Evolutionary conservation across 2,888 invertebrate genomes (phyloP).

Genomic region (Priocnemis perturbator): DNA sequence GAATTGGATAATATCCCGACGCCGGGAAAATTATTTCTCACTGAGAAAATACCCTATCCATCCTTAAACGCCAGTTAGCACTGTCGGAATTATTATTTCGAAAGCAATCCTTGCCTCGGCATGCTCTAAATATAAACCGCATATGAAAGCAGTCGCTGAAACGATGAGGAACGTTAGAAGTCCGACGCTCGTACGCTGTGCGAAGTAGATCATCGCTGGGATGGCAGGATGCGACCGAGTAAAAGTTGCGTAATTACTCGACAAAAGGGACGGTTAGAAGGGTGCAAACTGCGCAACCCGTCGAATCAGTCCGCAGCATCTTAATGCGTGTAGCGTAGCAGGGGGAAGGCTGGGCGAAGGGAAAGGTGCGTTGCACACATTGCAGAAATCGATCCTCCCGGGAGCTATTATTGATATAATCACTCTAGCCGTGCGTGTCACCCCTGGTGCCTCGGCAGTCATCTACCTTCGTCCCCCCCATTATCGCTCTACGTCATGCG

Average conservation of each 20-base stretch:
- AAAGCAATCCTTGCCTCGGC: too few species aligned
- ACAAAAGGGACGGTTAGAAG: neutral
- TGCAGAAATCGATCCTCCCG: slow-evolving; percentile 59
- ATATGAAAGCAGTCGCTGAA: too few species aligned
- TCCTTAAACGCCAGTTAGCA: too few species aligned
- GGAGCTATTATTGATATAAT: slow-evolving; percentile 70
- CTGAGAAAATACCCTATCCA: too few species aligned
- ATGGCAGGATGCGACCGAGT: too few species aligned
- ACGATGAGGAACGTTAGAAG: too few species aligned
- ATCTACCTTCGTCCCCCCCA: slow-evolving; percentile 50
- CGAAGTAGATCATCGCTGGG: too few species aligned
- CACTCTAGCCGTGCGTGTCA: slow-evolving; percentile 66
- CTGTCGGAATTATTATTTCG: too few species aligned
- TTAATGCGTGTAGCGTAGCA: slow-evolving; percentile 28
- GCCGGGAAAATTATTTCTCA: too few species aligned
- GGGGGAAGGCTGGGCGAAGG: neutral
- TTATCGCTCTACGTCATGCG: slow-evolving; percentile 44
- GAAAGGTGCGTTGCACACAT: slow-evolving; percentile 27
- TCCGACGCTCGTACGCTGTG: too few species aligned
- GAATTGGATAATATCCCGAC: slow-evolving; percentile 19
- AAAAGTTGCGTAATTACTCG: neutral
- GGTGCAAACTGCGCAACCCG: neutral
- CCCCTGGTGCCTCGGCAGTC: slow-evolving; percentile 50
- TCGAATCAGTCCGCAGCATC: slow-evolving; percentile 48
- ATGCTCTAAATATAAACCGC: too few species aligned